Evolutionary conservation across 2,113 vertebrate species (phyloP), one percentile per base, ranked within the genome.

Genomic region (Lagopus leucura): DNA sequence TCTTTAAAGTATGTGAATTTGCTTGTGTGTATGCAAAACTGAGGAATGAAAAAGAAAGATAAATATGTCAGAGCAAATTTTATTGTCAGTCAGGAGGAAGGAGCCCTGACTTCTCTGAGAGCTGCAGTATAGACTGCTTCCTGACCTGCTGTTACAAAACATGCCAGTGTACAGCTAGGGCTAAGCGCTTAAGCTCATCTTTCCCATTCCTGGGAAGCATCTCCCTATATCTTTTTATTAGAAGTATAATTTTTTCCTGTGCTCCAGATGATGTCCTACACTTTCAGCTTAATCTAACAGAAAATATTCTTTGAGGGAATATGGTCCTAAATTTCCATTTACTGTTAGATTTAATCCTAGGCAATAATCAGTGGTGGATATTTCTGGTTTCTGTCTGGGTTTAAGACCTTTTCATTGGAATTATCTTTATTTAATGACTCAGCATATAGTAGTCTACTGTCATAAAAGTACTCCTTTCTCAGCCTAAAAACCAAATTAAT

Each of bases 11-110:
- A 27, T 18, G 7, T 55, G 15, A 75, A 54, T 82, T 80, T 36
- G 4, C 13, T 48, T 69, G 8, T 28, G 12, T 38, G 3, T 30
- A 54, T 28, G 27, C 2, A 14, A 22, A 88, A 76, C 6, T 57
- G 43, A 7, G 20, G 72, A 73, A 2, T 18, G 11, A 24, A 52
- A 43, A 82, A 38, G 24, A 34, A 82, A 82, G 10, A n/a, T 43
- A 61, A 63, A 58, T 67, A n/a, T 0, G 1, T 11, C 19, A 50
- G 8, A 6, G 7, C 0, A 0, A 14, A 28, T 73, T 71, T 40
- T 75, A 40, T 7, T 25, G 17, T 73, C 73, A 8, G 0, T 52
- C 36, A n/a, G 52, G 6, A 42, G 27, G 14, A 81, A 78, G 18
- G n/a, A 54, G 55, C 13, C 18, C 66, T 74, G 36, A 22, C 2